A percentile compares a stretch with the other conserved stretches of the same genome.
These are phyloP conservation scores for Nyctibius bracteatus DNA, from an alignment of 2,113 vertebrate species.

Conservation along the genomic window DNA sequence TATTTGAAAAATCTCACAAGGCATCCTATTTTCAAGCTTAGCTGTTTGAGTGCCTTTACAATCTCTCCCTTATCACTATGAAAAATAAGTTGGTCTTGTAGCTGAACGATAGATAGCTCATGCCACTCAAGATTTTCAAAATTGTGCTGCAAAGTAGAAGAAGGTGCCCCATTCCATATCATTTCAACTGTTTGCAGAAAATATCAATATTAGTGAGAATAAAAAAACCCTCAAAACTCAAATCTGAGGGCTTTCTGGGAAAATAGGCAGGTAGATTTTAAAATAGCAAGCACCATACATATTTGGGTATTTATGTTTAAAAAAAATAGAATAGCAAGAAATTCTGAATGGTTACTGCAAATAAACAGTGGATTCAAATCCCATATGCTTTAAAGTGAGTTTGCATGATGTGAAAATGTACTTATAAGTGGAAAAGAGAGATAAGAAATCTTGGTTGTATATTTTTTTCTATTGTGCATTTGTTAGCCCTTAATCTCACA, in stretches of 20 bases:
- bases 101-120: background rate
- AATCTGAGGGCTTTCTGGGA: background rate
- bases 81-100: background rate
- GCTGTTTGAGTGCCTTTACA: background rate
- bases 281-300: background rate
- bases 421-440: background rate
- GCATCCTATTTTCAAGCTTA: background rate
- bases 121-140: background rate
- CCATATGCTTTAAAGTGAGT: background rate
- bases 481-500: background rate
- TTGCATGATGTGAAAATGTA: background rate
- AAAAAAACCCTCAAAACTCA: background rate
- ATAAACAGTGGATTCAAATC: background rate
- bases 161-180: background rate
- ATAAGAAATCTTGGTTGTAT: background rate
- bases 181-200: background rate
- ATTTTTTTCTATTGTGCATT: background rate
- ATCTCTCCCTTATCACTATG: background rate
- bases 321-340: background rate
- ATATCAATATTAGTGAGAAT: background rate
- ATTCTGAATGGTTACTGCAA: background rate
- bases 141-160: background rate
- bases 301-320: background rate
- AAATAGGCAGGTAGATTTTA: background rate
- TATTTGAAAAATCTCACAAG: background rate